These are phyloP conservation scores for Crocodylus rhombifer DNA, from an alignment of 2,797 vertebrate species.

Conservation along the genomic window DNA sequence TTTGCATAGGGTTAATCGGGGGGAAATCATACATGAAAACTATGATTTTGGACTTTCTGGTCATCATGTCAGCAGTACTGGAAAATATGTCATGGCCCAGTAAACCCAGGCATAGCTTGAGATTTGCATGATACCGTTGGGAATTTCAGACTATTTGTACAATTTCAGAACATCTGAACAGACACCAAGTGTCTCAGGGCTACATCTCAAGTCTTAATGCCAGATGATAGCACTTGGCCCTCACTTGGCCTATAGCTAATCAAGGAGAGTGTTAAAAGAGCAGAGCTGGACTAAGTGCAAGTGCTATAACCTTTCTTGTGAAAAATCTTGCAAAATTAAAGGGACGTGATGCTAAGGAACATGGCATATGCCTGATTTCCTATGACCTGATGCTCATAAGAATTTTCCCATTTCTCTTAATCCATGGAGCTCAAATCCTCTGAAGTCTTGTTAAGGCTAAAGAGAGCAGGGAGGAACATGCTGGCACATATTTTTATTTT, in stretches of 20 bases:
- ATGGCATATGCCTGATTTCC: neutral
- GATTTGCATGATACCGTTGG: neutral
- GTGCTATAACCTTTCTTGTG: neutral
- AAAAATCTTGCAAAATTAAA: neutral
- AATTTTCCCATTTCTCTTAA: neutral
- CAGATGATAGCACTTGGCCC: neutral
- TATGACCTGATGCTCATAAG: neutral
- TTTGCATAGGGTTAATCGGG: constrained; percentile 3
- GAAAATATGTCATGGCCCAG: neutral
- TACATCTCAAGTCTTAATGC: neutral
- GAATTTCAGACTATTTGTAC: neutral
- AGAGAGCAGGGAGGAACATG: neutral
- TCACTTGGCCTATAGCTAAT: neutral
- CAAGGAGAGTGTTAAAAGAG: neutral
- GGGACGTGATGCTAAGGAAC: neutral
- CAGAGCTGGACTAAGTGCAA: constrained; percentile 17
- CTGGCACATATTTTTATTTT: neutral
- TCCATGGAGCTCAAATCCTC: neutral
- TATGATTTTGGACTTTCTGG: neutral
- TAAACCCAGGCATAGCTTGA: rapidly evolving
- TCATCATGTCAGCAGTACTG: rapidly evolving
- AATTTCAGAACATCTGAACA: neutral
- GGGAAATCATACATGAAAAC: neutral
- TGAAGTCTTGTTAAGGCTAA: neutral
- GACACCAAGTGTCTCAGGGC: rapidly evolving